Percentiles rank a stretch among this genome's conserved stretches.
Conservation (phyloP, 2,888 invertebrate genomes). For the Amphipoea lucens region DNA sequence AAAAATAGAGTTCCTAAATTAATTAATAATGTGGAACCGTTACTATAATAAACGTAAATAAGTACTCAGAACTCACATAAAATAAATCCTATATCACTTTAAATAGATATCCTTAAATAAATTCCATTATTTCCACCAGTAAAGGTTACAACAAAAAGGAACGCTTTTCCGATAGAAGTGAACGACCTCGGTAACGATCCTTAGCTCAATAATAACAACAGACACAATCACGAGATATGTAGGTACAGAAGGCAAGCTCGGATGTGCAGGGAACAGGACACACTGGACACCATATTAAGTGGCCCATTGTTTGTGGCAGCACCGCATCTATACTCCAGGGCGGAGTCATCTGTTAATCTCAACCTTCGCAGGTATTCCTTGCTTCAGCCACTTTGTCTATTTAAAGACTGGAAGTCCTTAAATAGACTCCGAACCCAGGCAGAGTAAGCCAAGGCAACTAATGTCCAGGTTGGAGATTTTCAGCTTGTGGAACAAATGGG, state of each 20-base stretch:
- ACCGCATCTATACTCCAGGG: neutral
- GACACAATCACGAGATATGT: neutral
- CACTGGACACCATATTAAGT: neutral
- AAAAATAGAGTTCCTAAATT: neutral
- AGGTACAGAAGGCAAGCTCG: neutral
- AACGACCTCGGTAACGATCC: constrained; percentile 36
- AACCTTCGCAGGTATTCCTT: neutral
- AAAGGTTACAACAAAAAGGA: constrained; percentile 13
- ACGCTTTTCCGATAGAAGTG: constrained; percentile 45
- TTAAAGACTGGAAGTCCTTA: too few relatives aligned
- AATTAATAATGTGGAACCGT: neutral
- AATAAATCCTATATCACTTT: neutral
- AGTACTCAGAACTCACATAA: neutral
- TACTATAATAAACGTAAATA: neutral
- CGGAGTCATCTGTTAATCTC: neutral
- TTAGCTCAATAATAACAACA: constrained; percentile 18
- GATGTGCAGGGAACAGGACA: neutral
- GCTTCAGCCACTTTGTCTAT: neutral
- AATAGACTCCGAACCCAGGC: too few relatives aligned
- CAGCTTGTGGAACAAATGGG: neutral
- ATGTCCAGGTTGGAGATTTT: neutral
- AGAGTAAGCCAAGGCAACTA: neutral
- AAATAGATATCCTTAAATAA: constrained; percentile 11
- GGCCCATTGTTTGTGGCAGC: neutral
- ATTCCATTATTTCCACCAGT: constrained; percentile 7